These are phyloP conservation scores for Xestia rhomboidea DNA, from an alignment of 2,888 invertebrate species.

Conservation along the genomic window DNA sequence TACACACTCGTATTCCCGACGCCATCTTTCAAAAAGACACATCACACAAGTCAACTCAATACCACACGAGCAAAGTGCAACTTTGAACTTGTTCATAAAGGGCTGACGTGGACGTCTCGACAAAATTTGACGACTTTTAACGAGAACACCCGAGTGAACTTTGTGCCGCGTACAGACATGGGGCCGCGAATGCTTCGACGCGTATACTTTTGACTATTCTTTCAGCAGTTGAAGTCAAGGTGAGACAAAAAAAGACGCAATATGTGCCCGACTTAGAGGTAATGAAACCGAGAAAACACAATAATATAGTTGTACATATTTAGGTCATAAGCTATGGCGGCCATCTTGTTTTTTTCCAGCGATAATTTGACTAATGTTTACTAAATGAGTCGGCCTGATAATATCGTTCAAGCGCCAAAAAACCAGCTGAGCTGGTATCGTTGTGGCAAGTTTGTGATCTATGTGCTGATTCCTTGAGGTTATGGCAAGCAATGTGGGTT, in stretches of 20 bases:
- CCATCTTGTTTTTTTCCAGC: background rate
- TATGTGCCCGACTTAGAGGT: background rate
- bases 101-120: slow-evolving; percentile 63
- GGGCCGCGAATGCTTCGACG: background rate
- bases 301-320: rapidly evolving
- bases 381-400: background rate
- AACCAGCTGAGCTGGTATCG: background rate
- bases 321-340: background rate
- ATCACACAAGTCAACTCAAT: slow-evolving; percentile 40
- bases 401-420: background rate
- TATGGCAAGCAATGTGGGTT: background rate
- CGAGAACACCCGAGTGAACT: slow-evolving; percentile 71
- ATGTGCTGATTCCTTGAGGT: background rate
- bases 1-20: slow-evolving; percentile 10
- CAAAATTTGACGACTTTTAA: slow-evolving; percentile 79
- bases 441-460: background rate
- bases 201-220: background rate
- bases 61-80: slow-evolving; percentile 53
- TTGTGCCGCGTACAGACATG: slow-evolving; percentile 26
- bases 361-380: background rate
- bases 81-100: slow-evolving; percentile 45
- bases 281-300: background rate
- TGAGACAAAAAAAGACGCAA: background rate
- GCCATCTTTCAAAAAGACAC: slow-evolving; percentile 45
- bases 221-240: background rate